phyloP scores from a whole-genome alignment of 2,888 invertebrate genomes.

The Actias luna region DNA sequence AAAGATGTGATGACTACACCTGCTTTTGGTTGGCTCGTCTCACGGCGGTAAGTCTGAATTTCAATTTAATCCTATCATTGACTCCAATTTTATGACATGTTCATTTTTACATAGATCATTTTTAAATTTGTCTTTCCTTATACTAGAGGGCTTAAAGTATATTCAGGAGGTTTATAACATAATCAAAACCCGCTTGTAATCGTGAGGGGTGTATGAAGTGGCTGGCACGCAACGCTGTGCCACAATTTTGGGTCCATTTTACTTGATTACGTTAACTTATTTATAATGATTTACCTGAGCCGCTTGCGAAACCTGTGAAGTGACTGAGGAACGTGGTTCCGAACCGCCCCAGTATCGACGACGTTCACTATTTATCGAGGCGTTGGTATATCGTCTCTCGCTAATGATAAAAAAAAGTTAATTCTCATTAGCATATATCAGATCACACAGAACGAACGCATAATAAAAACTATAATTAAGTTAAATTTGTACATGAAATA shows the following conservation, averaged over 20 bases:
- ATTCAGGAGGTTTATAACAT: neutral
- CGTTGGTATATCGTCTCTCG: constrained; percentile 69
- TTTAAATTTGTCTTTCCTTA: neutral
- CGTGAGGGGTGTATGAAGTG: neutral
- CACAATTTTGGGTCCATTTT: neutral
- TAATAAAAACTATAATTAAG: too few species aligned
- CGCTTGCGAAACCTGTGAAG: constrained; percentile 70
- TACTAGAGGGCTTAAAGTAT: neutral
- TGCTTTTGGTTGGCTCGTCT: constrained; percentile 84
- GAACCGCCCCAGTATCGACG: constrained; percentile 72
- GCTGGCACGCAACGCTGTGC: neutral
- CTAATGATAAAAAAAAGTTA: constrained; percentile 33
- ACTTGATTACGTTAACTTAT: neutral
- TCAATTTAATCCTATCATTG: constrained; percentile 1
- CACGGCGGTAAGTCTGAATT: constrained; percentile 72
- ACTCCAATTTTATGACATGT: neutral
- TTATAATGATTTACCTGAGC: constrained; percentile 49
- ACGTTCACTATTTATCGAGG: constrained; percentile 72
- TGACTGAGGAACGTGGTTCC: constrained; percentile 71
- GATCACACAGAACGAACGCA: too few species aligned
- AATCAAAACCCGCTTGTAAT: neutral
- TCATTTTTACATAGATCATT: too few species aligned
- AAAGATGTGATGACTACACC: constrained; percentile 96
- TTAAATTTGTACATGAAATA: too few species aligned
- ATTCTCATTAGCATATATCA: neutral